Base-by-base conservation (phyloP, 2,797 vertebrate genomes). In the Clarias laeviceps region DNA sequence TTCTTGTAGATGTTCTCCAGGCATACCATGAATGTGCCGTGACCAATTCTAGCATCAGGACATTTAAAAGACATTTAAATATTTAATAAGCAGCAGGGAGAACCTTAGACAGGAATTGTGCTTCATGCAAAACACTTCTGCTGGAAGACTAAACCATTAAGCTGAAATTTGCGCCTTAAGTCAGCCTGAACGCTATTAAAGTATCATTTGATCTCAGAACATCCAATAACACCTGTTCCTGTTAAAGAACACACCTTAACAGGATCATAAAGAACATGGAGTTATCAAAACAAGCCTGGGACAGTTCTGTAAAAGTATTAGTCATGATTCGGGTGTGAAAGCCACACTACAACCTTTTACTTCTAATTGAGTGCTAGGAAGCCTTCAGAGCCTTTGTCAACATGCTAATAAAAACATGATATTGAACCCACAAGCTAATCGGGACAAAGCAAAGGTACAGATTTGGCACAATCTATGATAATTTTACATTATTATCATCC, bases 1-100 rank as follows among this genome's bases (percentile, higher is more conserved):
- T 97, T 98, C 93, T 95, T 96, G 92, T 96, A 97, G 84, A 97
- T 95, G 24, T 96, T 96, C 92, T 98, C 96, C 93, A 98, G 89
- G 87, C 97, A 98, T 79, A 97, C 94, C 94, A 98, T 91, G 92
- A 98, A 97, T 0, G 96, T 96, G 76, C 97, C 97, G 0, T 98
- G 97, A 32, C 97, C 97, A 87, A 98, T 97, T 92, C 97, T 98
- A 80, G 22, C 5, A 40, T 66, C 32, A 59, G 62, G 12, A 62
- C 2, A 54, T 54, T 54, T 14, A 4, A 64, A 32, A 54, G 14
- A 32, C 8, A 20, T 3, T 29, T 40, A 22, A 11, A 56, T 78
- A n/a, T 5, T 77, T 77, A 20, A 77, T 77, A 59, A 59, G 61
- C 56, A 61, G 22, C 76, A 78, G 57, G 20, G 32, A 78, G 17